phyloP scores from a whole-genome alignment of 1,140 invertebrate genomes.

The Scaptomyza montana region DNA sequence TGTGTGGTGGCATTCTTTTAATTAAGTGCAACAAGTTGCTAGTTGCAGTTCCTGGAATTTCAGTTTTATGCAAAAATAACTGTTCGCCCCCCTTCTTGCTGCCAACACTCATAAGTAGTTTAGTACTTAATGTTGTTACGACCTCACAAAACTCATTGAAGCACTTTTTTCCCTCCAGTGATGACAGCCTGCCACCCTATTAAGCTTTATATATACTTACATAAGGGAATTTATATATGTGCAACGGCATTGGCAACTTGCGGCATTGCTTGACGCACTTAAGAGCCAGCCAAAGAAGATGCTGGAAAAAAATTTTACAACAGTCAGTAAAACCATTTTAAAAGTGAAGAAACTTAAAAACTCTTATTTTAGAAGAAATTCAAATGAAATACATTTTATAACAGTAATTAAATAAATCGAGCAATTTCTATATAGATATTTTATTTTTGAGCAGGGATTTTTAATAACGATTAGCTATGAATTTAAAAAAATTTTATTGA shows the following conservation, averaged over 20 bases:
- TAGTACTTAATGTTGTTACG: slow-evolving; percentile 41
- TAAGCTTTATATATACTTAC: background rate
- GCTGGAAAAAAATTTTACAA: slow-evolving; percentile 2
- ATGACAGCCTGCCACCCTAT: background rate
- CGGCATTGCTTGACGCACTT: slow-evolving; percentile 26
- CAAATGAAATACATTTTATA: too few species aligned
- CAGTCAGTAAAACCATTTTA: background rate
- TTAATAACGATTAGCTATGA: too few species aligned
- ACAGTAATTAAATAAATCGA: too few species aligned
- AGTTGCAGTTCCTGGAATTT: background rate
- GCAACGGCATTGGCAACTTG: slow-evolving; percentile 19
- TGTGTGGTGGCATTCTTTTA: background rate
- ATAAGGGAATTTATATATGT: too few species aligned
- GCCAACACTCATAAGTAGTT: slow-evolving; percentile 20
- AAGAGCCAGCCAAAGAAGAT: slow-evolving; percentile 1
- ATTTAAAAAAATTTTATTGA: too few species aligned
- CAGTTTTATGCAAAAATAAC: background rate
- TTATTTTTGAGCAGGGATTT: too few species aligned
- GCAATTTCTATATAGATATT: too few species aligned
- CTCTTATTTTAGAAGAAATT: too few species aligned
- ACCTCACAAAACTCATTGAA: slow-evolving; percentile 19
- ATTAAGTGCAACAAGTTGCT: slow-evolving; percentile 13
- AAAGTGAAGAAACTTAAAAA: background rate
- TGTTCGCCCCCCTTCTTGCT: too few species aligned
- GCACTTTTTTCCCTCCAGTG: slow-evolving; percentile 1